Evolutionary conservation across 2,888 invertebrate species (phyloP).

Genomic region (Xanthostigma xanthostigma): DNA sequence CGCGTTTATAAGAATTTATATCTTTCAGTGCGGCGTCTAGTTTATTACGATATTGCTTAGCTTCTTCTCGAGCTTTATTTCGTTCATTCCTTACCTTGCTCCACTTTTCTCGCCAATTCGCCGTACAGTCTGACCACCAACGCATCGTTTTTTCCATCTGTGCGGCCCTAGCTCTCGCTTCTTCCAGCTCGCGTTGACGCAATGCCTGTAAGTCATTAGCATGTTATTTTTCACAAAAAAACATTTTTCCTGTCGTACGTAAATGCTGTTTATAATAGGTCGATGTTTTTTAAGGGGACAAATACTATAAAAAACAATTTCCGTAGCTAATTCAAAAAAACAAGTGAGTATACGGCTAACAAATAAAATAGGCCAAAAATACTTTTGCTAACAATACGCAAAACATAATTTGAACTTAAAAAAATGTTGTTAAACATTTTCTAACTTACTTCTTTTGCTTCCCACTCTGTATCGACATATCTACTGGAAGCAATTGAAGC

Average conservation of each 20-base stretch:
- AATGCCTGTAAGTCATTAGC: slow-evolving; percentile 31
- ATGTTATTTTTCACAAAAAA: not conserved
- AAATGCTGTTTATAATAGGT: too few relatives aligned
- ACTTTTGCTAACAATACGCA: too few relatives aligned
- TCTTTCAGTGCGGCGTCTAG: slow-evolving; percentile 68
- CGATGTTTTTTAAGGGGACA: too few relatives aligned
- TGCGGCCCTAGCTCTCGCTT: slow-evolving; percentile 82
- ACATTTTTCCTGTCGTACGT: not conserved
- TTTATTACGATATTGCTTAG: slow-evolving; percentile 65
- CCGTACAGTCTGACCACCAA: slow-evolving; percentile 98
- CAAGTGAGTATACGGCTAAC: too few relatives aligned
- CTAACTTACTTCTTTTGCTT: slow-evolving; percentile 52
- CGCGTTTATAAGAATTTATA: slow-evolving; percentile 53
- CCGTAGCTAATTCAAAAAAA: too few relatives aligned
- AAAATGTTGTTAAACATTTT: slow-evolving; percentile 5
- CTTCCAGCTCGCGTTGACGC: slow-evolving; percentile 73
- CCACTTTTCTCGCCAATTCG: slow-evolving; percentile 94
- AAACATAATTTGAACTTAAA: too few relatives aligned
- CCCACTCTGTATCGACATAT: slow-evolving; percentile 60
- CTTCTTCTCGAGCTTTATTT: slow-evolving; percentile 84
- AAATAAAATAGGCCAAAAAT: too few relatives aligned
- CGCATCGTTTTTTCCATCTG: slow-evolving; percentile 99
- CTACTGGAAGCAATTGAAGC: slow-evolving; percentile 39
- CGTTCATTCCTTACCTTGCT: slow-evolving; percentile 84
- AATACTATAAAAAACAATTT: too few relatives aligned